Evolutionary conservation across 2,113 vertebrate genomes (phyloP).

Genomic region (Peromyscus californicus): DNA sequence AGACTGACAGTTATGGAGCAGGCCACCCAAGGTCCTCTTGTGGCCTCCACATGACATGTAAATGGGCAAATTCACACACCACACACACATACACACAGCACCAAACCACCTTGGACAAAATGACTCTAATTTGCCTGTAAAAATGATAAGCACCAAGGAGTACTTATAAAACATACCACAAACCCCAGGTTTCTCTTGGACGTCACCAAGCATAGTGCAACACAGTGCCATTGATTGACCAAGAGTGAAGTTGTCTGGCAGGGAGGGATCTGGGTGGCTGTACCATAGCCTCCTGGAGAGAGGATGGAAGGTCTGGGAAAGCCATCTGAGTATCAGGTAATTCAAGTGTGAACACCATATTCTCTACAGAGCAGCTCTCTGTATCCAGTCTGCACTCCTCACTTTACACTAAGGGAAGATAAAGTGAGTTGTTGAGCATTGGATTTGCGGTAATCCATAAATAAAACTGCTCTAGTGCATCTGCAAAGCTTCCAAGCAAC

Average conservation of each 20-base stretch:
- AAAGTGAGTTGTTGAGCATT: background rate
- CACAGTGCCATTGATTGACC: background rate
- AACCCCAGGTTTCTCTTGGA: background rate
- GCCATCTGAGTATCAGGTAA: background rate
- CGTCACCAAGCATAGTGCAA: background rate
- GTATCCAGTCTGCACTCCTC: background rate
- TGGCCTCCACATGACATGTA: background rate
- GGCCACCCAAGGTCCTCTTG: background rate
- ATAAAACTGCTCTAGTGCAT: background rate
- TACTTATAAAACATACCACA: background rate
- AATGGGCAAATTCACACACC: background rate
- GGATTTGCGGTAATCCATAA: background rate
- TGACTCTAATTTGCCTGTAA: background rate
- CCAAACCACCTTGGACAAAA: background rate
- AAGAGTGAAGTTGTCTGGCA: background rate
- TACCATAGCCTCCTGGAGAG: background rate
- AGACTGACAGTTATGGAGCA: background rate
- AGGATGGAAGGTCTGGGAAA: background rate
- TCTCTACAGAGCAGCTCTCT: background rate
- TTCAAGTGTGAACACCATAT: background rate
- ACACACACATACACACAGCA: background rate
- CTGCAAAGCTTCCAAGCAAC: background rate
- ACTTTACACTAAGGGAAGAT: background rate
- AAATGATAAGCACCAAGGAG: background rate
- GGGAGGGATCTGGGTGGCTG: background rate